phyloP scores from a whole-genome alignment of 1,140 invertebrate genomes.

The Drosophila prosaltans region DNA sequence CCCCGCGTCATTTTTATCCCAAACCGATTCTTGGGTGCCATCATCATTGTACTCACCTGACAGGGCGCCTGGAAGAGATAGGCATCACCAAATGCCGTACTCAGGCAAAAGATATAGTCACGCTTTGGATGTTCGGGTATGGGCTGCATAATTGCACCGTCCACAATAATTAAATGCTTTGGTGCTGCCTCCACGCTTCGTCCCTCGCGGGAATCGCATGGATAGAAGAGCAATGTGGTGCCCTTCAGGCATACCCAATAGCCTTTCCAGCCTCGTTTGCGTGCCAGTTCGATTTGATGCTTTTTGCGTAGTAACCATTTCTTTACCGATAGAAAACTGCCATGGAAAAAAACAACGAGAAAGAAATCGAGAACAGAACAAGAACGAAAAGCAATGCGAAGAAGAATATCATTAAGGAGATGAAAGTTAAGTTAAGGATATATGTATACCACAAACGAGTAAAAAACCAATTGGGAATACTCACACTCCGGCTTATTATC shows the following conservation, averaged over 20 bases:
- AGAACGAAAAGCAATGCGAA: constrained; percentile 26
- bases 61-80: constrained; percentile 97
- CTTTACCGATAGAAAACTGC: constrained; percentile 98
- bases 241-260: constrained; percentile 99
- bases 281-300: constrained; percentile 97
- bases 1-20: too few species aligned
- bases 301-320: constrained; percentile 99
- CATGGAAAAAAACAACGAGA: constrained; percentile 15
- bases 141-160: constrained; percentile 98
- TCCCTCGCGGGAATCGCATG: constrained; percentile 96
- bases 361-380: background rate
- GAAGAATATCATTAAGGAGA: constrained; percentile 18
- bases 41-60: constrained; percentile 84
- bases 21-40: constrained; percentile 1
- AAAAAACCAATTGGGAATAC: constrained; percentile 16
- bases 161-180: constrained; percentile 97
- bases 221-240: constrained; percentile 97
- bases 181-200: constrained; percentile 95
- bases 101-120: constrained; percentile 98
- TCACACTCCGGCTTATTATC: background rate
- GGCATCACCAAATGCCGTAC: constrained; percentile 98
- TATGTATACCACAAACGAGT: background rate
- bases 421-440: background rate
- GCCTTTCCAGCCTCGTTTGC: constrained; percentile 98
- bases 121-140: constrained; percentile 99